phyloP scores from a whole-genome alignment of 2,888 invertebrate species.

The Ornithoptera alexandrae region DNA sequence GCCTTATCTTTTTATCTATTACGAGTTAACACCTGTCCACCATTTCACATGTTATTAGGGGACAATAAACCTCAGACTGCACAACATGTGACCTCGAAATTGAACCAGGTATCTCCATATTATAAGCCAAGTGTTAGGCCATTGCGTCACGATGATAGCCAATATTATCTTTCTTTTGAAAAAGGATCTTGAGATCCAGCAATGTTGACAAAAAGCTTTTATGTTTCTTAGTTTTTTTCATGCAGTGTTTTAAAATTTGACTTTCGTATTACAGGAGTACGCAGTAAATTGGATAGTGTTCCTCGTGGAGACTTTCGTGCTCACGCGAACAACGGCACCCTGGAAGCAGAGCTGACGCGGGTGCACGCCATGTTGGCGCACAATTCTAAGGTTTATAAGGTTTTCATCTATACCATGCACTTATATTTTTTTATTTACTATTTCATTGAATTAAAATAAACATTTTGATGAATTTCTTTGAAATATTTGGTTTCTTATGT shows the following conservation, averaged over 20 bases:
- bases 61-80: no score
- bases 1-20: no score
- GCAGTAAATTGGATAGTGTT: slow-evolving; percentile 61
- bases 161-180: no score
- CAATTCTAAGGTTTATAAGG: slow-evolving; percentile 92
- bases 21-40: no score
- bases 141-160: no score
- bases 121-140: no score
- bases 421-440: slow-evolving; percentile 48
- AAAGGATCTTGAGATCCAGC: no score
- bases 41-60: no score
- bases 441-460: background rate
- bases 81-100: no score
- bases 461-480: background rate
- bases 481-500: background rate
- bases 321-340: slow-evolving; percentile 51
- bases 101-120: no score
- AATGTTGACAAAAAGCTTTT: no score
- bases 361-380: slow-evolving; percentile 92
- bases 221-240: background rate
- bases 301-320: slow-evolving; percentile 43
- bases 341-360: slow-evolving; percentile 89
- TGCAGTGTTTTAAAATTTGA: background rate
- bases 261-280: slow-evolving; percentile 53
- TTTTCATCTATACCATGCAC: slow-evolving; percentile 81